Evolutionary conservation across 2,888 invertebrate genomes (phyloP), one percentile per base, ranked within the genome.

Genomic region (Coleophora flavipennella): DNA sequence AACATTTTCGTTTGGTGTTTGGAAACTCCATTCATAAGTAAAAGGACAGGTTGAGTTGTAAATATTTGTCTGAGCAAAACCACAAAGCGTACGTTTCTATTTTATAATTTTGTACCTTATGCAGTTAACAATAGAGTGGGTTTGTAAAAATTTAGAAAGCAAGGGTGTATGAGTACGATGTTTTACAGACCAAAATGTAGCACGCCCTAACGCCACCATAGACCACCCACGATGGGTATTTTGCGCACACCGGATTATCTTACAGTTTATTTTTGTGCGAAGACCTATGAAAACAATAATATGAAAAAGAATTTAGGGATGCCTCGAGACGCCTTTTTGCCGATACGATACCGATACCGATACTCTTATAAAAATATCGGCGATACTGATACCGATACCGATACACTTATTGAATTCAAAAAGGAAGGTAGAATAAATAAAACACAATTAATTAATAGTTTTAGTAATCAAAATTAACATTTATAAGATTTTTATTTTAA

Each of bases 181-280:
- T n/a, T n/a, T n/a, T 62, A 72, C 67, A 74, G 65, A 60, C 62
- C 57, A 47, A 61, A 69, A 69, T 71, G 73, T 72, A 63, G 71
- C 68, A 66, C 61, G 60, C 61, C 55, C 61, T 72, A 70, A 80
- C 80, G 80, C 80, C 80, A 80, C 77, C 70, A 63, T 51, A 59
- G 81, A 67, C 83, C 83, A 83, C 83, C 81, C 83, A 83, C 67
- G 77, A 42, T 27, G 77, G 53, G 35, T 49, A 71, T 74, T 79
- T 79, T 76, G 76, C 69, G 64, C 59, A 51, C 50, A 43, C 43
- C 45, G 53, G 62, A 70, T 70, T 67, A 67, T 60, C 59, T 60
- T 57, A 57, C 48, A 66, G 68, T 69, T 70, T 76, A 63, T 67
- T 70, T 74, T 67, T 57, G 65, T 58, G 58, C 50, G 44, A 50